Conservation (phyloP, 2,888 invertebrate genomes). For the Eubasilissa splendida region DNA sequence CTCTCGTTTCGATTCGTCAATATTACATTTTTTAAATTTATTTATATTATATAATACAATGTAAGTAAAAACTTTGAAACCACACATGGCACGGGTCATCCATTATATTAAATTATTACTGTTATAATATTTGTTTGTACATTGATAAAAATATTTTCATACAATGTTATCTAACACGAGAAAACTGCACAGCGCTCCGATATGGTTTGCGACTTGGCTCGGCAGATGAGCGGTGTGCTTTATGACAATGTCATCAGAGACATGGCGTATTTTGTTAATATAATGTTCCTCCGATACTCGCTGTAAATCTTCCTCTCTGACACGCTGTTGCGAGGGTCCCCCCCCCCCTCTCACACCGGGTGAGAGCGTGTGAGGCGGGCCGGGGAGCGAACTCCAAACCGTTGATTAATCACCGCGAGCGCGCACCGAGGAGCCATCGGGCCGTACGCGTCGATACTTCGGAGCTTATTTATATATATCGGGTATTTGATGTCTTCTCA, state of each 20-base stretch:
- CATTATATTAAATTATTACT: no score
- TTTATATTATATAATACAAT: no score
- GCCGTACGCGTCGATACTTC: constrained; percentile 1
- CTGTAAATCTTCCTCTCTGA: constrained; percentile 36
- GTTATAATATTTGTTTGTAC: no score
- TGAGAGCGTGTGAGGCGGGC: not conserved
- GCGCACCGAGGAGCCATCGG: constrained; percentile 6
- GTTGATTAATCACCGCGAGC: constrained; percentile 15
- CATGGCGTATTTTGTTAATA: constrained; percentile 53
- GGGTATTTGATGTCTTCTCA: not conserved
- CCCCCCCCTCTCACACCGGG: no score
- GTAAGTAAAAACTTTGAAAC: no score
- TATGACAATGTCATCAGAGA: constrained; percentile 54
- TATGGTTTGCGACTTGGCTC: no score
- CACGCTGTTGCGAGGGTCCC: not conserved
- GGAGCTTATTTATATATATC: not conserved
- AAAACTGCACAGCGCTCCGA: no score
- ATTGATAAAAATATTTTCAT: no score
- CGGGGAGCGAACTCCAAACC: constrained; percentile 17
- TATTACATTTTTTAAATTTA: no score
- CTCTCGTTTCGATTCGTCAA: no score
- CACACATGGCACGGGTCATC: no score
- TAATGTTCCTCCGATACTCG: constrained; percentile 41
- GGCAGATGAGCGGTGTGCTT: constrained; percentile 47
- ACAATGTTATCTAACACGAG: no score